A percentile compares a stretch with the other conserved stretches of the same genome.
Conservation (phyloP, 2,888 invertebrate genomes). For the Cataglyphis livida region DNA sequence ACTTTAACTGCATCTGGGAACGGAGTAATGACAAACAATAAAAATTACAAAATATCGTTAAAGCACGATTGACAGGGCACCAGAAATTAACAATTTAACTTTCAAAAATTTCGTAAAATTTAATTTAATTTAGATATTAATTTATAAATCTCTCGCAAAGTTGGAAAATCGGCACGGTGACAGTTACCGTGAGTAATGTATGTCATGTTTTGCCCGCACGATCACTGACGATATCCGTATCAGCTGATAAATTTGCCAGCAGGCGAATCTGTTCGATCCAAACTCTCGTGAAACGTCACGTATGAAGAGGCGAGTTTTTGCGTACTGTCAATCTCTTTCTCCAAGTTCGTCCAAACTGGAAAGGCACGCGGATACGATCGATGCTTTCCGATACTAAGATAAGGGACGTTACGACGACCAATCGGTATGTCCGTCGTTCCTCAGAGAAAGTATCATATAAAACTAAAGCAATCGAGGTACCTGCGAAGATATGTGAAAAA, state of each 20-base stretch:
- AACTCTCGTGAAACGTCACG: constrained; percentile 25
- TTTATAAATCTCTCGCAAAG: not conserved
- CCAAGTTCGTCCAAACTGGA: constrained; percentile 3
- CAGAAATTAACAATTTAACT: constrained; percentile 6
- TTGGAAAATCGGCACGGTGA: constrained; percentile 3
- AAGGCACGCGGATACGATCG: constrained; percentile 37
- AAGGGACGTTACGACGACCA: constrained; percentile 26
- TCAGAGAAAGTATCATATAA: constrained; percentile 51
- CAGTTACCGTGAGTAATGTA: not conserved
- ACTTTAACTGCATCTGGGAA: constrained; percentile 5
- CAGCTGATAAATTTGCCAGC: constrained; percentile 9
- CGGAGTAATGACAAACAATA: too few relatives aligned
- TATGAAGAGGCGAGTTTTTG: constrained; percentile 27
- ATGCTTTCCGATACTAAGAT: constrained; percentile 34
- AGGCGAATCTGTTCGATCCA: not conserved
- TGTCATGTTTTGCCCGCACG: not conserved
- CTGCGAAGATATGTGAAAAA: constrained; percentile 36
- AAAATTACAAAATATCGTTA: not conserved
- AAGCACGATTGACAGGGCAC: not conserved
- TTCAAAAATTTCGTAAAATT: not conserved
- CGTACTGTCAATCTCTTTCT: constrained; percentile 4
- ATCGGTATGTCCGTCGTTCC: constrained; percentile 33
- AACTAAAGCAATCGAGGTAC: constrained; percentile 32
- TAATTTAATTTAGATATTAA: constrained; percentile 19
- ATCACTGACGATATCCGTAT: not conserved